Percentiles rank a stretch among this genome's conserved stretches.
These are phyloP conservation scores for Drosophila paracracens DNA, from an alignment of 2,888 invertebrate genomes.

Conservation along the genomic window DNA sequence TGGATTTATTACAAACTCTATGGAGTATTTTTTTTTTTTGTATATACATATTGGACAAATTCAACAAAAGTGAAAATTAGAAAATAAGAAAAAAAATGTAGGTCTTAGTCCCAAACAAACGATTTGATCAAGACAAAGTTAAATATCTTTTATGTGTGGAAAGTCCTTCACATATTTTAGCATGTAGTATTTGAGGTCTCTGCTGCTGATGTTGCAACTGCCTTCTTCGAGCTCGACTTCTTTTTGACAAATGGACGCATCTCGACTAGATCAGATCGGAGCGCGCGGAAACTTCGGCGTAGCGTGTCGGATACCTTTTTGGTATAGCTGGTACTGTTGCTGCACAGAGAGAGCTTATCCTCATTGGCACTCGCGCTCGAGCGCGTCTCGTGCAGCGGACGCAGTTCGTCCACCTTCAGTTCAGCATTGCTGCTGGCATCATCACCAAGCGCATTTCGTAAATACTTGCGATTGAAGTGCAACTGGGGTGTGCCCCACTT, in stretches of 20 bases:
- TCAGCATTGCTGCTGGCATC: conserved; percentile 42
- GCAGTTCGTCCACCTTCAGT: conserved; percentile 52
- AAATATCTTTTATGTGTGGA: background rate
- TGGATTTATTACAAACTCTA: conserved; percentile 2
- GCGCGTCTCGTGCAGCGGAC: conserved; percentile 47
- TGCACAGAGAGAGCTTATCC: conserved; percentile 76
- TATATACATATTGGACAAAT: background rate
- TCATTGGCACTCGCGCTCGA: conserved; percentile 48
- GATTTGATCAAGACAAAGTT: background rate
- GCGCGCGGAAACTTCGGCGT: conserved; percentile 81
- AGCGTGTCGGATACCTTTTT: conserved; percentile 78
- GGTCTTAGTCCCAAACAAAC: background rate
- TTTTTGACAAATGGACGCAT: conserved; percentile 79
- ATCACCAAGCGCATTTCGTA: conserved; percentile 68
- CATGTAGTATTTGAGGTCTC: background rate
- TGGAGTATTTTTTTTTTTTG: conserved; percentile 18
- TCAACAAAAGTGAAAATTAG: background rate
- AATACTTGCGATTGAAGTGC: conserved; percentile 83
- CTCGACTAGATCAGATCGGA: conserved; percentile 79
- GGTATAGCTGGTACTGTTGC: conserved; percentile 81
- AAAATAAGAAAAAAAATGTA: background rate
- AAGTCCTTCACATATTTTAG: background rate
- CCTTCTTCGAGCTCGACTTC: conserved; percentile 23
- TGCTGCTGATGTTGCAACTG: conserved; percentile 2
- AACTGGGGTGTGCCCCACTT: conserved; percentile 84